Base-by-base conservation (phyloP, 2,888 invertebrate genomes). In the Graphium colonna region DNA sequence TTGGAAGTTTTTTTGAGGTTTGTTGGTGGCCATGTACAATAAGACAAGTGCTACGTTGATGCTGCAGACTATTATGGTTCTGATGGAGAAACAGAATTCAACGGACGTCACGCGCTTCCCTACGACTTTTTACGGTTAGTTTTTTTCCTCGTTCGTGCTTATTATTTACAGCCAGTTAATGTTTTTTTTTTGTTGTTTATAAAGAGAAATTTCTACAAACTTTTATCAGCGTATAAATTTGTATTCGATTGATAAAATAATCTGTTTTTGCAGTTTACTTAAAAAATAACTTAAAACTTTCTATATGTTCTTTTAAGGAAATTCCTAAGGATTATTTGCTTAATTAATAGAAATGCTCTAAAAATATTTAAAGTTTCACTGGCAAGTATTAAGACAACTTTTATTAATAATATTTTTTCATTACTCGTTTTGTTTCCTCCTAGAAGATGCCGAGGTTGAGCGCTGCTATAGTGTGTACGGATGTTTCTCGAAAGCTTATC, bases 381-480 rank as follows among this genome's bases (percentile, higher is more conserved):
- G n/a, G n/a, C n/a, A n/a, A n/a, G n/a, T n/a, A n/a, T n/a, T n/a
- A n/a, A n/a, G 10, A 16, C 21, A 46, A 16, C 13, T 41, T 36
- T 17, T 41, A 31, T 51, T 31, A 13, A 41, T 9, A 18, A 2
- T 26, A 33, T 16, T 59, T 57, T 60, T 59, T 51, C 55, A 54
- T 55, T 69, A n/a, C n/a, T n/a, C n/a, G n/a, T 66, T 55, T n/a
- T n/a, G n/a, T n/a, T n/a, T n/a, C n/a, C n/a, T n/a, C n/a, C n/a
- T 66, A 88, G 86, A 86, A 63, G 85, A 87, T 58, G 71, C 71
- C 48, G 92, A 92, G 63, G 68, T 91, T 44, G 87, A 89, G 64
- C 91, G 92, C 66, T 96, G 96, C 75, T 96, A 94, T 75, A 94
- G 93, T 0, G 92, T 92, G 0, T 96, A 94, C 64, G 96, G 96